Conservation (phyloP, 2,797 vertebrate genomes). For the Heliangelus exortis region DNA sequence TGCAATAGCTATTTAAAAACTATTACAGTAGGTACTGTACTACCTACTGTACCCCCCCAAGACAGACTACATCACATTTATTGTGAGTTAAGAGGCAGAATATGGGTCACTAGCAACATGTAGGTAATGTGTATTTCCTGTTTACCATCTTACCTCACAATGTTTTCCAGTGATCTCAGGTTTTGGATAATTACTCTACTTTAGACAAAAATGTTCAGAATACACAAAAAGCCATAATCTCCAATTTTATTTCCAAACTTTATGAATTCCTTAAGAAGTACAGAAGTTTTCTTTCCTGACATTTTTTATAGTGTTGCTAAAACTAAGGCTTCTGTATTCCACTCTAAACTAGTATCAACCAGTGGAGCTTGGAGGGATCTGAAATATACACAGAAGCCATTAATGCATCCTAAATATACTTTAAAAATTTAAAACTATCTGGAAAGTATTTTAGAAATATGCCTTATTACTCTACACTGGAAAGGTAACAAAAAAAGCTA, state of each 20-base stretch:
- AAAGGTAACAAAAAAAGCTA: not conserved
- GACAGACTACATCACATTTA: not conserved
- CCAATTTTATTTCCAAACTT: not conserved
- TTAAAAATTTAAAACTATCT: not conserved
- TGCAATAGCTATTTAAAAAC: conserved; percentile 52
- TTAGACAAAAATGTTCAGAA: not conserved
- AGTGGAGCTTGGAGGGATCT: not conserved
- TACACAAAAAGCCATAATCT: not conserved
- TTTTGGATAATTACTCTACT: not conserved
- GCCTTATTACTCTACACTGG: not conserved
- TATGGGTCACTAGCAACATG: not conserved
- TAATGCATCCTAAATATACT: not conserved
- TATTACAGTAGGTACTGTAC: conserved; percentile 1
- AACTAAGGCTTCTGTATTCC: not conserved
- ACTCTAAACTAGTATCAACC: not conserved
- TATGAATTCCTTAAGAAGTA: not conserved
- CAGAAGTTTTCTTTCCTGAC: not conserved
- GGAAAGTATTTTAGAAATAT: not conserved
- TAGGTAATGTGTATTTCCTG: not conserved
- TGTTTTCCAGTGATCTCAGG: not conserved
- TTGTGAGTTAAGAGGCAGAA: not conserved
- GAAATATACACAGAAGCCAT: not conserved
- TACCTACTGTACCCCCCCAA: no score
- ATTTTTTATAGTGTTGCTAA: not conserved
- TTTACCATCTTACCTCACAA: not conserved